Conservation (phyloP, 2,797 vertebrate genomes). For the Percopsis omiscomaycus region DNA sequence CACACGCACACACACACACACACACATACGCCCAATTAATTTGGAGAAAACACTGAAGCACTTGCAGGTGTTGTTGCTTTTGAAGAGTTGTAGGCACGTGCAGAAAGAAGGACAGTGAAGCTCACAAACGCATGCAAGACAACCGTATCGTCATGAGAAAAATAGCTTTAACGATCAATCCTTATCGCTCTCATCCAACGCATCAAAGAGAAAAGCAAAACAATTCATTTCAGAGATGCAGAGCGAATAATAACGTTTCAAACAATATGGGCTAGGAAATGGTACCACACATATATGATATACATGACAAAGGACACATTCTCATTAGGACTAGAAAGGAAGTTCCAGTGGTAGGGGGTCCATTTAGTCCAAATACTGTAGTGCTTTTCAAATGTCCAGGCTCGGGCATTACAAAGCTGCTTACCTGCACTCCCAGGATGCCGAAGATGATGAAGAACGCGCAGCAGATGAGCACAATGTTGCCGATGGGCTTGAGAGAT, state of each 20-base stretch:
- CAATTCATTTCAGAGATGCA: neutral
- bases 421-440: slow-evolving; percentile 96
- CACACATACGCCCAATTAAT: slow-evolving; percentile 5
- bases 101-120: slow-evolving; percentile 5
- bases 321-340: too few species aligned
- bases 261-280: neutral
- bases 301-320: neutral
- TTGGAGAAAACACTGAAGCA: slow-evolving; percentile 2
- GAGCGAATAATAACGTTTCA: slow-evolving; percentile 11
- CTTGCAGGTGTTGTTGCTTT: slow-evolving; percentile 3
- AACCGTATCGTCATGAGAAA: slow-evolving; percentile 11
- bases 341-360: too few species aligned
- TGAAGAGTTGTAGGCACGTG: neutral
- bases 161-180: slow-evolving; percentile 31
- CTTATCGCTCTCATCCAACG: neutral
- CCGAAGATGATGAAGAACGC: slow-evolving; percentile 99
- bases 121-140: slow-evolving; percentile 7
- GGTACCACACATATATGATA: neutral
- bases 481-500: slow-evolving; percentile 96
- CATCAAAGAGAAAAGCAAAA: slow-evolving; percentile 30
- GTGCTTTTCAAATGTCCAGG: too few species aligned
- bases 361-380: too few species aligned
- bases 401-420: neutral
- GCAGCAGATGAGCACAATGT: slow-evolving; percentile 97
- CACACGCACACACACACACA: slow-evolving; percentile 11